Conservation (phyloP, 2,888 invertebrate species). For the Abrostola tripartita region DNA sequence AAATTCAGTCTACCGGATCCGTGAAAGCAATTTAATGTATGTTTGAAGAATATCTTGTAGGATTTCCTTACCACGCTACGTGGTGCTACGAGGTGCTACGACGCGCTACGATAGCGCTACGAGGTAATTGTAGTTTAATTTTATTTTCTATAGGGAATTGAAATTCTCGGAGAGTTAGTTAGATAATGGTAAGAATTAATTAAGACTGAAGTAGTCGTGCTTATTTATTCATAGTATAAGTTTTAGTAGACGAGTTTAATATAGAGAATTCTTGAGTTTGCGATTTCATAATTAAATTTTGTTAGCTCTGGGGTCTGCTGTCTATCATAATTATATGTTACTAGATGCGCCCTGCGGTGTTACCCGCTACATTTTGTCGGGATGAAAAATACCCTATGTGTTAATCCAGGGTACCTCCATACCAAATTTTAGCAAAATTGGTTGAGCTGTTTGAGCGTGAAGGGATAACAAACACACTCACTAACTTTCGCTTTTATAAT, state of each 20-base stretch:
- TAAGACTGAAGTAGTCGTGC: conserved; percentile 10
- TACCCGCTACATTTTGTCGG: no score
- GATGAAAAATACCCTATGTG: no score
- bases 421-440: no score
- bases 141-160: conserved; percentile 46
- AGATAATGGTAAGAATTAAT: conserved; percentile 33
- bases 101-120: conserved; percentile 51
- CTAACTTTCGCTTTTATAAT: no score
- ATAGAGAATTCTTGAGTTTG: not conserved
- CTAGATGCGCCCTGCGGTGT: no score
- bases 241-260: conserved; percentile 12
- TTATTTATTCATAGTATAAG: conserved; percentile 21
- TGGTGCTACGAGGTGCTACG: conserved; percentile 51
- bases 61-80: conserved; percentile 39
- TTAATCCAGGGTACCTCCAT: no score
- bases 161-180: conserved; percentile 6
- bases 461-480: no score
- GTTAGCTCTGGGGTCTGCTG: no score
- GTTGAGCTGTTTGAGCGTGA: no score
- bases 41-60: conserved; percentile 57
- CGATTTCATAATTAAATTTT: not conserved
- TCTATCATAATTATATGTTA: no score
- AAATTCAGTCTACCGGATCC: conserved; percentile 43
- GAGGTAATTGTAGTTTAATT: conserved; percentile 55
- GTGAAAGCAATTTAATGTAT: conserved; percentile 52